Base-by-base conservation (phyloP, 2,888 invertebrate species). In the Stegana nigrithorax region DNA sequence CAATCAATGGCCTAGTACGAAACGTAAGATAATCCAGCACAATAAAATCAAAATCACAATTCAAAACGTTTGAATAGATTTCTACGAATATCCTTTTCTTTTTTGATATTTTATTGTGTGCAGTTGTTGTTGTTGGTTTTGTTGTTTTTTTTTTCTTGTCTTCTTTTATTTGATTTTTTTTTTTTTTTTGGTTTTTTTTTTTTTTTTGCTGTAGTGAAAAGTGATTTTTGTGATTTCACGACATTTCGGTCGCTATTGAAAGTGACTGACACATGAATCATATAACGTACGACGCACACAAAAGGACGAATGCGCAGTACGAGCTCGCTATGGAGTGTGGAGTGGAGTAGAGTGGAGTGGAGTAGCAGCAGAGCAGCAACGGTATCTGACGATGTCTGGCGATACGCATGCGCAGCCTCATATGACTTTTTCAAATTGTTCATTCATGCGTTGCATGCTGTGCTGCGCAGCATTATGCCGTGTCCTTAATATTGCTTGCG, bases 1-100 rank as follows among this genome's bases (percentile, higher is more conserved):
- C 75, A 75, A 75, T 76, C 75, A 75, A 75, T 76, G 75, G 74
- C 74, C 51, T 66, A 67, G 71, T 73, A 71, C 65, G 12, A 67
- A 67, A 63, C 65, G 69, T 64, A 60, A 76, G n/a, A n/a, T n/a
- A n/a, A n/a, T n/a, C n/a, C n/a, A n/a, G 1, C 50, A 61, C 59
- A 63, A 61, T 63, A 36, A 66, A 70, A 61, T 25, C 10, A 63
- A 45, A 56, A 63, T n/a, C n/a, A n/a, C n/a, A n/a, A n/a, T n/a
- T n/a, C n/a, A n/a, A n/a, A n/a, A n/a, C n/a, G n/a, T n/a, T 62
- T 74, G 59, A 77, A 71, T 65, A 60, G 68, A 72, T 68, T 75
- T 75, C 77, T 63, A 67, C 71, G 69, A 75, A 75, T 75, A 73
- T 66, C 67, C 71, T 67, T 63, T 53, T 60, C 12, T 50, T 12